Evolutionary conservation across 1,140 invertebrate species (phyloP).

Genomic region (Meloidogyne chitwoodi): DNA sequence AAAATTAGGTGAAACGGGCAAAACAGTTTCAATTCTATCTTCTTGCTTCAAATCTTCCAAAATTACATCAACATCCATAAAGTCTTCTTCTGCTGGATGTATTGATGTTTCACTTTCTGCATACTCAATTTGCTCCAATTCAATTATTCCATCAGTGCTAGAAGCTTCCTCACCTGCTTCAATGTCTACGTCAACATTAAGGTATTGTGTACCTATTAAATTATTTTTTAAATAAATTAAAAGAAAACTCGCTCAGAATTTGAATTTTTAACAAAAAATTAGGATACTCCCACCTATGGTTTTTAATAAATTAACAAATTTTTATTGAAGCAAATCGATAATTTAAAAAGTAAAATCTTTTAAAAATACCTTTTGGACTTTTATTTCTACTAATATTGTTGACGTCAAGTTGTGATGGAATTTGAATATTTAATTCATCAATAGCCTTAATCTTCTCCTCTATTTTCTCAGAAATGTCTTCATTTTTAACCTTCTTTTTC

Average conservation of each 20-base stretch:
- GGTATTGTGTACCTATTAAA: conserved; percentile 22
- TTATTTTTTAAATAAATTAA: neutral
- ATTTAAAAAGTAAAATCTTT: too few relatives aligned
- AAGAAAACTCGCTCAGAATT: too few relatives aligned
- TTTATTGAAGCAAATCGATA: too few relatives aligned
- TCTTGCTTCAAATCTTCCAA: conserved; percentile 25
- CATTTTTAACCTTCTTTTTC: neutral
- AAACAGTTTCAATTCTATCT: conserved; percentile 21
- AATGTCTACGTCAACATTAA: conserved; percentile 32
- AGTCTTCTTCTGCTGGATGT: conserved; percentile 20
- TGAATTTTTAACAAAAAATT: too few relatives aligned
- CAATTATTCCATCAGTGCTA: conserved; percentile 30
- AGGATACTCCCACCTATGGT: too few relatives aligned
- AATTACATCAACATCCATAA: conserved; percentile 29
- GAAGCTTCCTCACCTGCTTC: conserved; percentile 33
- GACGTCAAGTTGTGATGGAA: neutral
- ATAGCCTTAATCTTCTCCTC: neutral
- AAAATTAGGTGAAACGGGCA: conserved; percentile 17
- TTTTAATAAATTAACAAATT: too few relatives aligned
- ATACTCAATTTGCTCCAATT: conserved; percentile 25
- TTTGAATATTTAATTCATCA: neutral
- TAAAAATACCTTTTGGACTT: conserved; percentile 19
- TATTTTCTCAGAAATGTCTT: neutral
- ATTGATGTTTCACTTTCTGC: conserved; percentile 32
- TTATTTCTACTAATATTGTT: conserved; percentile 7